These are phyloP conservation scores for Chunga burmeisteri DNA, from an alignment of 2,113 vertebrate species.

Conservation along the genomic window DNA sequence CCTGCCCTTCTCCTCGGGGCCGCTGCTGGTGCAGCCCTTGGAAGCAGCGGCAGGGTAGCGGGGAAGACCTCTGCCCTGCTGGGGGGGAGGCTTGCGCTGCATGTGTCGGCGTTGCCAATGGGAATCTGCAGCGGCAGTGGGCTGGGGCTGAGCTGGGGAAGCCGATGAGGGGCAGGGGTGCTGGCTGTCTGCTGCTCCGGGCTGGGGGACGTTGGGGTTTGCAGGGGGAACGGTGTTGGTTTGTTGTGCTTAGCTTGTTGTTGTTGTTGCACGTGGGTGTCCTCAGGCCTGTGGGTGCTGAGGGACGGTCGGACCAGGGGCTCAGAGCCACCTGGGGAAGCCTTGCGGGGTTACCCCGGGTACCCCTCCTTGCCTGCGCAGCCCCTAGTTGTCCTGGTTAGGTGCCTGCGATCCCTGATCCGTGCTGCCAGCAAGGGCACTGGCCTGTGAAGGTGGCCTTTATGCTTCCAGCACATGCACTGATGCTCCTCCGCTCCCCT, in stretches of 20 bases:
- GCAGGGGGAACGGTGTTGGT: fast-evolving
- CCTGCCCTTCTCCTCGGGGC: background rate
- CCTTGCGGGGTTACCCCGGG: background rate
- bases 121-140: background rate
- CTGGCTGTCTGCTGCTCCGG: fast-evolving
- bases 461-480: background rate
- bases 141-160: background rate
- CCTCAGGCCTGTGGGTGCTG: background rate
- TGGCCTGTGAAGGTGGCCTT: conserved; percentile 41
- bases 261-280: no score
- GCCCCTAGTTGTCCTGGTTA: background rate
- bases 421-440: background rate
- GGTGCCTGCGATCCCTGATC: background rate
- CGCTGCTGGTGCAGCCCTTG: background rate
- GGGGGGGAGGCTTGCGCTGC: background rate
- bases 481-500: background rate
- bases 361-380: background rate
- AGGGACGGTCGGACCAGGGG: fast-evolving
- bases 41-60: background rate
- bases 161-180: fast-evolving
- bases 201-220: fast-evolving
- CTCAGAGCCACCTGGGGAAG: background rate
- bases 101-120: fast-evolving
- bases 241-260: fast-evolving
- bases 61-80: background rate